Percentiles rank a stretch among this genome's conserved stretches.
phyloP scores from a whole-genome alignment of 2,113 vertebrate species.

The Podilymbus podiceps region DNA sequence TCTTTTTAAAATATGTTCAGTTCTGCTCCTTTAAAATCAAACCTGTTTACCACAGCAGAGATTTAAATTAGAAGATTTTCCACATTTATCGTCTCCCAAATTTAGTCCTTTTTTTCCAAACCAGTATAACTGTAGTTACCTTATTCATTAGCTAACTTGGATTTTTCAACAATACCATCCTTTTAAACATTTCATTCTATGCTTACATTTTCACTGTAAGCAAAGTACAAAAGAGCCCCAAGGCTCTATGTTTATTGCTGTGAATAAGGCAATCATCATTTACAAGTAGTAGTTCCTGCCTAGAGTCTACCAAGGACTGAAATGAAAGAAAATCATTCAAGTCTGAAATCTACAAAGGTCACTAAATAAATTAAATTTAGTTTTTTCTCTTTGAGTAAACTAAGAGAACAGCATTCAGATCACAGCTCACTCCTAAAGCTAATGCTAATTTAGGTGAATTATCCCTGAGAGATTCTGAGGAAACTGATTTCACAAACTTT shows the following conservation, averaged over 20 bases:
- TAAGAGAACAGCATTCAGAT: conserved; percentile 36
- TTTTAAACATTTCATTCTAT: neutral
- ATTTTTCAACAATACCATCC: neutral
- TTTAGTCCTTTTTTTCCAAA: neutral
- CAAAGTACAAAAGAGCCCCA: neutral
- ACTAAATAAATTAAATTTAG: conserved; percentile 52
- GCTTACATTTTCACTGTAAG: neutral
- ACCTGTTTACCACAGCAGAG: neutral
- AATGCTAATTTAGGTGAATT: conserved; percentile 57
- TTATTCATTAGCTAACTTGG: neutral
- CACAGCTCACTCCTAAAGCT: conserved; percentile 36
- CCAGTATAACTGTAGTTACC: neutral
- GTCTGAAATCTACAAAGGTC: conserved; percentile 59
- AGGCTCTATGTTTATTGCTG: neutral
- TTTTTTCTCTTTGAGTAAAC: conserved; percentile 22
- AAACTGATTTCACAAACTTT: conserved; percentile 34
- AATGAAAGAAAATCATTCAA: conserved; percentile 64
- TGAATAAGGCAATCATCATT: conserved; percentile 37
- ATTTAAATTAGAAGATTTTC: neutral
- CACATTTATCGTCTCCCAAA: neutral
- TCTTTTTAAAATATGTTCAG: neutral
- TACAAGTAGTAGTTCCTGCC: neutral
- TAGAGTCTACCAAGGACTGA: conserved; percentile 9
- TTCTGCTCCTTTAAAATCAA: neutral
- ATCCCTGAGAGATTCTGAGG: conserved; percentile 24